Evolutionary conservation across 1,140 invertebrate species (phyloP).

Genomic region (Anadara kagoshimensis): DNA sequence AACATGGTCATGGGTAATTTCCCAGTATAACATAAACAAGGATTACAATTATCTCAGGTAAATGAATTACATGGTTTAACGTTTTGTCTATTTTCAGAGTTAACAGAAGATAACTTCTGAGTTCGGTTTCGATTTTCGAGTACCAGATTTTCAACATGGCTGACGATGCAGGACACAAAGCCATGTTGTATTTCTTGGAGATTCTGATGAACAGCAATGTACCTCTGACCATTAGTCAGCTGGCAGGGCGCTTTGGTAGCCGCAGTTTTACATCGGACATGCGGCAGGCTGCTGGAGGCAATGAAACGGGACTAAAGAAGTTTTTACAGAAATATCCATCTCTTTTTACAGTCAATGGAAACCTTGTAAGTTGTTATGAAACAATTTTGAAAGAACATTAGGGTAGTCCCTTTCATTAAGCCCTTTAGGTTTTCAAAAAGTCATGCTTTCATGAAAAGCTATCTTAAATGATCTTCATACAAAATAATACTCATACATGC

Average conservation of each 20-base stretch:
- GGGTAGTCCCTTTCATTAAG: too few relatives aligned
- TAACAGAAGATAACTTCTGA: constrained; percentile 36
- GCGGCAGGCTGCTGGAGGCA: constrained; percentile 72
- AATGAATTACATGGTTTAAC: too few relatives aligned
- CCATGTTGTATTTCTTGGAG: constrained; percentile 75
- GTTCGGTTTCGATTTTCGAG: constrained; percentile 42
- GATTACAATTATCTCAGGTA: too few relatives aligned
- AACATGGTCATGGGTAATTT: too few relatives aligned
- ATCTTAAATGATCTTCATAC: too few relatives aligned
- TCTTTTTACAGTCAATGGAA: constrained; percentile 73
- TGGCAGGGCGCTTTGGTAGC: constrained; percentile 74
- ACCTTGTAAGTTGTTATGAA: constrained; percentile 43
- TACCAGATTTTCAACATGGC: constrained; percentile 62
- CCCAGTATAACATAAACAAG: too few relatives aligned
- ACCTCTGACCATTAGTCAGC: constrained; percentile 71
- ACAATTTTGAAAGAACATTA: too few relatives aligned
- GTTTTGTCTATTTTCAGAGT: constrained; percentile 14
- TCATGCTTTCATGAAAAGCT: too few relatives aligned
- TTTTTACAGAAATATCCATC: constrained; percentile 75
- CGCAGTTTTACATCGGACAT: constrained; percentile 74
- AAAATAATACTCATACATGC: too few relatives aligned
- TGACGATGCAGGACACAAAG: constrained; percentile 73
- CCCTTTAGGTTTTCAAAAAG: too few relatives aligned
- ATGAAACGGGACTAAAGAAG: constrained; percentile 73
- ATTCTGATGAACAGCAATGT: constrained; percentile 73